phyloP scores from a whole-genome alignment of 2,888 invertebrate genomes.

The Microplitis manilae region DNA sequence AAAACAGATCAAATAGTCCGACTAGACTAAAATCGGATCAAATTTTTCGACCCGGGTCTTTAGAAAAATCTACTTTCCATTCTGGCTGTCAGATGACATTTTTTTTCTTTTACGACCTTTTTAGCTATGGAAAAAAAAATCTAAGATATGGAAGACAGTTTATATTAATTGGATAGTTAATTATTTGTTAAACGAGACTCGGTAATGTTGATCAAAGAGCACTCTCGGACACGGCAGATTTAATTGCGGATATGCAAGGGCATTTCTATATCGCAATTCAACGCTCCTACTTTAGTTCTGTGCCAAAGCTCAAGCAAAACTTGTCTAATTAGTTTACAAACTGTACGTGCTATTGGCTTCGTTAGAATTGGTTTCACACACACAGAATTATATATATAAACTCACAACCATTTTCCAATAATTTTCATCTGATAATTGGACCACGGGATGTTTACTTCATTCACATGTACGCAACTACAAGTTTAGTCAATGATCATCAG shows the following conservation, averaged over 20 bases:
- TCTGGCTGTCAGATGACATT: too few relatives aligned
- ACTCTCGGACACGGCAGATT: conserved; percentile 17
- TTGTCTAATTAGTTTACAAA: conserved; percentile 34
- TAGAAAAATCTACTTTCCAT: too few relatives aligned
- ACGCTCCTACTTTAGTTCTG: conserved; percentile 9
- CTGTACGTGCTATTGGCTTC: conserved; percentile 15
- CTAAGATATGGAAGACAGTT: background rate
- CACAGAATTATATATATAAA: background rate
- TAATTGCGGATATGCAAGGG: conserved; percentile 30
- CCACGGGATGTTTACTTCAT: conserved; percentile 9
- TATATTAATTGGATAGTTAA: background rate
- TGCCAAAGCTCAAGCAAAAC: conserved; percentile 3
- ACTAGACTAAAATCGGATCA: too few relatives aligned
- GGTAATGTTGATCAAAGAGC: background rate
- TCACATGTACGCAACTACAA: background rate
- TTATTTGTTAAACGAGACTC: conserved; percentile 2
- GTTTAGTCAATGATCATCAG: conserved; percentile 7
- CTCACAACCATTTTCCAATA: background rate
- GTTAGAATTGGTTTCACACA: conserved; percentile 10
- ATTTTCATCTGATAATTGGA: conserved; percentile 24
- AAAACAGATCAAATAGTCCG: too few relatives aligned
- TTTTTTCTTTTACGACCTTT: background rate
- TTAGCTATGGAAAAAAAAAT: background rate
- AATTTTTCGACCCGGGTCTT: too few relatives aligned
- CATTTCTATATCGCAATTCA: conserved; percentile 19